These are phyloP conservation scores for Euura lappo DNA, from an alignment of 1,140 invertebrate genomes.

Conservation along the genomic window DNA sequence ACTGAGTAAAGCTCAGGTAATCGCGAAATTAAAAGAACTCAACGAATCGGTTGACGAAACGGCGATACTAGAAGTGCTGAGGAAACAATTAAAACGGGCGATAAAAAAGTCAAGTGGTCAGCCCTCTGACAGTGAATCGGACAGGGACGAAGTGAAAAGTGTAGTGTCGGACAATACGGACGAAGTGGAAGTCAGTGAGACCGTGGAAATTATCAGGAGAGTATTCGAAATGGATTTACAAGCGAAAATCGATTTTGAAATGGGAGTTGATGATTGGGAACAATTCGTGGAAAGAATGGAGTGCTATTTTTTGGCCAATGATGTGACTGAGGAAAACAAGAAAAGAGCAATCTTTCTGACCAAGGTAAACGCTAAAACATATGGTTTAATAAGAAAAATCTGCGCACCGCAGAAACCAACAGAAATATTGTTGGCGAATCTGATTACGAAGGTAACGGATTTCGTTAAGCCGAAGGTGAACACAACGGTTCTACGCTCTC, in stretches of 20 bases:
- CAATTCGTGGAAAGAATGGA: constrained; percentile 23
- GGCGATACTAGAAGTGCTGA: background rate
- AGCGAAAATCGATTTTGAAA: constrained; percentile 9
- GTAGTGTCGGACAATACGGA: background rate
- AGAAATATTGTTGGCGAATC: constrained; percentile 26
- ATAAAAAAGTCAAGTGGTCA: background rate
- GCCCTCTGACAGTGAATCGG: background rate
- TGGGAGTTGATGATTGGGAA: constrained; percentile 11
- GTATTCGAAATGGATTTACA: constrained; percentile 3
- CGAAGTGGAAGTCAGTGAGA: background rate
- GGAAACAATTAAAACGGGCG: background rate
- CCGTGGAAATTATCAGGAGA: background rate
- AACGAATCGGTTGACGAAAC: background rate
- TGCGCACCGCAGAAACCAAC: constrained; percentile 32
- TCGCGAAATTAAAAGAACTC: background rate
- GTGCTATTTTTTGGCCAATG: constrained; percentile 34
- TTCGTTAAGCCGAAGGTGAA: constrained; percentile 38
- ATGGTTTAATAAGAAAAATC: constrained; percentile 33
- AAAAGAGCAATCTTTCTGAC: background rate
- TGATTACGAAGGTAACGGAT: constrained; percentile 29
- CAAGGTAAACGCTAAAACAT: constrained; percentile 29
- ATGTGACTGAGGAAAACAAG: constrained; percentile 21
- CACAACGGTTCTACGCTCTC: constrained; percentile 35
- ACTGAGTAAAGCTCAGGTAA: background rate
- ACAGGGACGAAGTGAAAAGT: background rate